Evolutionary conservation across 2,888 invertebrate species (phyloP).

Genomic region (Polydrusus tereticollis): DNA sequence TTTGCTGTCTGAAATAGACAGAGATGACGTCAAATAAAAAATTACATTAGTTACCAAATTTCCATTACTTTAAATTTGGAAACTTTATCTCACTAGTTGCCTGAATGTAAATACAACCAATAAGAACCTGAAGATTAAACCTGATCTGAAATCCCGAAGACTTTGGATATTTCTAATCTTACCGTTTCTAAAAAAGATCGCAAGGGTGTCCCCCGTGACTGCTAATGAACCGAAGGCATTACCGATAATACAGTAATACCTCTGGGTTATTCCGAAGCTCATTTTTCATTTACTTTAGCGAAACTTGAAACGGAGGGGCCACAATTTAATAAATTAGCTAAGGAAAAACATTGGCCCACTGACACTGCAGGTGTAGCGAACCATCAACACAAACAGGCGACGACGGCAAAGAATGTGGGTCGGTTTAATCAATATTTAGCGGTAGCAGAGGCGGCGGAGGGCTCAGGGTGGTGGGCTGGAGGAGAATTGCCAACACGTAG

Average conservation of each 20-base stretch:
- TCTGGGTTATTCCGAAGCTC: too few species aligned
- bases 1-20: too few species aligned
- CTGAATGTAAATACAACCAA: too few species aligned
- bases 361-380: conserved; percentile 43
- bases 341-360: conserved; percentile 47
- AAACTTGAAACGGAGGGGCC: conserved; percentile 28
- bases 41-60: too few species aligned
- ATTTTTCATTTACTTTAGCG: conserved; percentile 34
- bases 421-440: conserved; percentile 46
- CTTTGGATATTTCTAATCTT: too few species aligned
- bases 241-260: conserved; percentile 13
- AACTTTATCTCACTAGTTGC: too few species aligned
- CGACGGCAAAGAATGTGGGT: conserved; percentile 47
- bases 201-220: too few species aligned
- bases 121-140: too few species aligned
- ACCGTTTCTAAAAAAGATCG: too few species aligned
- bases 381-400: conserved; percentile 46
- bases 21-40: too few species aligned
- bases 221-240: neutral
- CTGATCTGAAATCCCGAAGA: too few species aligned
- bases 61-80: too few species aligned
- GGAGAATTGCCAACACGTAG: neutral
- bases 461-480: neutral
- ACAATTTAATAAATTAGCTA: conserved; percentile 43
- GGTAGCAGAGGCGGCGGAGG: conserved; percentile 27